Evolutionary conservation across 2,113 vertebrate species (phyloP).

Genomic region (Lepus americanus): DNA sequence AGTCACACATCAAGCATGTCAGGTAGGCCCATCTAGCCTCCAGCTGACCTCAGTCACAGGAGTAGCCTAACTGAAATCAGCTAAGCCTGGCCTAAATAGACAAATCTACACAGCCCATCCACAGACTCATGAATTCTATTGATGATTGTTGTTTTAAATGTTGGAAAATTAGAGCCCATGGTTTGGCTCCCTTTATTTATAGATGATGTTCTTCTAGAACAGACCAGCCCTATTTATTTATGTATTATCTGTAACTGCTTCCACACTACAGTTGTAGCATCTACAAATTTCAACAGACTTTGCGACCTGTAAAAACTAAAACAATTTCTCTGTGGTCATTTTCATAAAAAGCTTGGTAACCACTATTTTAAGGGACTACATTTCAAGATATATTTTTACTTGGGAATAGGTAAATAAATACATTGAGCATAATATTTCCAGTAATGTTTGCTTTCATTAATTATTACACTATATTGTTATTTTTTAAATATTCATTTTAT

Average conservation of each 20-base stretch:
- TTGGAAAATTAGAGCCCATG: background rate
- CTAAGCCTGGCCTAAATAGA: background rate
- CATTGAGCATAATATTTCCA: background rate
- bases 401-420: background rate
- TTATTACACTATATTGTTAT: background rate
- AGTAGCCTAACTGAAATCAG: background rate
- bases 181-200: background rate
- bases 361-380: background rate
- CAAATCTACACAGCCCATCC: background rate
- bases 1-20: background rate
- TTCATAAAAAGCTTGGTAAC: background rate
- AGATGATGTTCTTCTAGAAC: constrained; percentile 5
- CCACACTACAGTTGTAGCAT: background rate
- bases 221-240: background rate
- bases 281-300: background rate
- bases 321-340: background rate
- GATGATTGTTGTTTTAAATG: background rate
- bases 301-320: background rate
- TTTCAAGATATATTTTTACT: background rate
- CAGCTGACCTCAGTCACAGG: background rate
- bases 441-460: background rate
- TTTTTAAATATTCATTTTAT: background rate
- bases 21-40: background rate
- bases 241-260: background rate
- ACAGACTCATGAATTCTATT: background rate